Conservation (phyloP, 2,797 vertebrate species). For the Petrocephalus schoutedeni region DNA sequence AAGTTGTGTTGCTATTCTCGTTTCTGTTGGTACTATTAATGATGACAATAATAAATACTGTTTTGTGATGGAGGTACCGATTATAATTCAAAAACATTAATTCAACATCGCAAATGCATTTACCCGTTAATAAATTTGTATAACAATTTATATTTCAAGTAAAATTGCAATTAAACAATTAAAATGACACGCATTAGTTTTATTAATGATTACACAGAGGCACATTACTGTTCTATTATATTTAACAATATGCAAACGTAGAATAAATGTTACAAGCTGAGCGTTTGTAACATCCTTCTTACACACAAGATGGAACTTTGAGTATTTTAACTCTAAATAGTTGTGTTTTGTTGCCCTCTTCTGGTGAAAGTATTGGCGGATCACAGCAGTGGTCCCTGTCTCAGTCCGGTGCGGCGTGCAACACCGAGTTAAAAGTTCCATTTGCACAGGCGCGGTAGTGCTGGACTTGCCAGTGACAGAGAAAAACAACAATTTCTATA, state of each 20-base stretch:
- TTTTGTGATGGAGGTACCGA: background rate
- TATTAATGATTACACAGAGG: background rate
- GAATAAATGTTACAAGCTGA: background rate
- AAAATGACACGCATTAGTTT: background rate
- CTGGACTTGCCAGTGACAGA: background rate
- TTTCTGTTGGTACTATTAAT: background rate
- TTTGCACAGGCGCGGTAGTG: background rate
- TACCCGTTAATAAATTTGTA: background rate
- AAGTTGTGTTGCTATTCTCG: background rate
- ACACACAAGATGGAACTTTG: background rate
- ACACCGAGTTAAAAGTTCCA: background rate
- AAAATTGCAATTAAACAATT: background rate
- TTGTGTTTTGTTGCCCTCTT: slow-evolving; percentile 52
- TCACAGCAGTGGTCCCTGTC: background rate
- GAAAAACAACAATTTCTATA: background rate
- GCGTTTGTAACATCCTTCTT: background rate
- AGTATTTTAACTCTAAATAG: background rate
- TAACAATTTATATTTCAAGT: background rate
- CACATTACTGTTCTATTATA: background rate
- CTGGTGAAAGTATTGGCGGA: slow-evolving; percentile 35
- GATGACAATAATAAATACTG: background rate
- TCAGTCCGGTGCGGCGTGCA: background rate
- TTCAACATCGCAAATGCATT: background rate
- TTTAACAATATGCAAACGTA: background rate
- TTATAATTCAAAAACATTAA: background rate